Evolutionary conservation across 1,140 invertebrate genomes (phyloP), one percentile per base, ranked within the genome.

Genomic region (Drosophila subpulchrella): DNA sequence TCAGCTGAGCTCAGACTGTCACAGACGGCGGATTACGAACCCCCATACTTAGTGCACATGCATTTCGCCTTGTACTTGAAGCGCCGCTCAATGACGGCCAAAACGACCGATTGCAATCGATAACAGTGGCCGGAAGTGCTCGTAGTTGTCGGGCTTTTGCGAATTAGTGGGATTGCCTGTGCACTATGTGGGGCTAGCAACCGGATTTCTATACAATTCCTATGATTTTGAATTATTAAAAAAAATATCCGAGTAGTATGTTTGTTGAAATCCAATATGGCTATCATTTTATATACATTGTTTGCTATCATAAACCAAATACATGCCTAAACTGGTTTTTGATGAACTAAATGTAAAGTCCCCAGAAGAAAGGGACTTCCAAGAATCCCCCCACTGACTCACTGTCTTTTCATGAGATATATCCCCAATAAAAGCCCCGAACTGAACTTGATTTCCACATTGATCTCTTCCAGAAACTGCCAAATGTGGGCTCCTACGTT

Each of bases 401-500:
- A 47, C 20, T 17, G 10, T 6, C 44, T 42, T 61, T 0, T 50
- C 46, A 61, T 80, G 6, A 15, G 13, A 15, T 34, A 32, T 3
- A 10, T 27, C 47, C 24, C 42, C 24, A 24, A 12, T 0, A 7
- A 11, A 51, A 17, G 6, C 20, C n/a, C 48, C 7, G 15, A 54
- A 60, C 12, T 13, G 6, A 34, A 1, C 15, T 2, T 2, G 11
- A n/a, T 42, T n/a, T 13, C 10, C 0, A n/a, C 4, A 3, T 44
- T 4, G 0, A 15, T 46, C 20, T 2, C 2, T 38, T 75, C 1
- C 74, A 93, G 92, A 93, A 93, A 89, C 67, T 90, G 38, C 78
- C 91, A n/a, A 78, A 78, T 50, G 57, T 91, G 48, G 61, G 92
- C 13, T 62, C 84, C 11, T 89, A 91, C 68, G 81, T 94, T 36